These are phyloP conservation scores for Cassiopea xamachana DNA, from an alignment of 30 jellyfish, hydroid and myxozoan species.

Conservation along the genomic window DNA sequence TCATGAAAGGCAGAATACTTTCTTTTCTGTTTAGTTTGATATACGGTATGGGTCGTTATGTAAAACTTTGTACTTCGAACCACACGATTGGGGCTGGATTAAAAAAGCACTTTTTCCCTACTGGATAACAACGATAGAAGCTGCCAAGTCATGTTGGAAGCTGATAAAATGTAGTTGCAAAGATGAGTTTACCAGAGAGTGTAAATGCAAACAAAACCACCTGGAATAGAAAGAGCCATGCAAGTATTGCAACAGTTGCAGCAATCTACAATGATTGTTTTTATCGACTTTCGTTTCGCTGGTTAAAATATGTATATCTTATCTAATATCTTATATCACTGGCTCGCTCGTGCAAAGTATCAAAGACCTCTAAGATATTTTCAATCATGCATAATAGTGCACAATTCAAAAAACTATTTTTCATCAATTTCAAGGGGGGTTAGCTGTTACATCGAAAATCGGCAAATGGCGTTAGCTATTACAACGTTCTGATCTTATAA, in stretches of 20 bases:
- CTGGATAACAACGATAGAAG: not conserved
- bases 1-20: no score
- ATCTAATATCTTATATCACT: not conserved
- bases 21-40: not conserved
- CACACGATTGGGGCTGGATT: not conserved
- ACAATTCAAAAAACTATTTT: not conserved
- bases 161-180: not conserved
- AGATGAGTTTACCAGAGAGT: not conserved
- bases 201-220: not conserved
- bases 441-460: not conserved
- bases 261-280: not conserved
- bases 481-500: no score
- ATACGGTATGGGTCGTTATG: not conserved
- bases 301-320: not conserved
- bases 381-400: not conserved
- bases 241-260: not conserved
- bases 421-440: not conserved
- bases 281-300: not conserved
- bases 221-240: not conserved
- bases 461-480: not conserved
- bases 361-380: not conserved
- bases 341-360: not conserved
- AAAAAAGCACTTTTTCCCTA: not conserved
- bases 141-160: not conserved
- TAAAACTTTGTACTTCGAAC: not conserved